These are phyloP conservation scores for Anser brachyrhynchus DNA, from an alignment of 2,113 vertebrate genomes.

Conservation along the genomic window DNA sequence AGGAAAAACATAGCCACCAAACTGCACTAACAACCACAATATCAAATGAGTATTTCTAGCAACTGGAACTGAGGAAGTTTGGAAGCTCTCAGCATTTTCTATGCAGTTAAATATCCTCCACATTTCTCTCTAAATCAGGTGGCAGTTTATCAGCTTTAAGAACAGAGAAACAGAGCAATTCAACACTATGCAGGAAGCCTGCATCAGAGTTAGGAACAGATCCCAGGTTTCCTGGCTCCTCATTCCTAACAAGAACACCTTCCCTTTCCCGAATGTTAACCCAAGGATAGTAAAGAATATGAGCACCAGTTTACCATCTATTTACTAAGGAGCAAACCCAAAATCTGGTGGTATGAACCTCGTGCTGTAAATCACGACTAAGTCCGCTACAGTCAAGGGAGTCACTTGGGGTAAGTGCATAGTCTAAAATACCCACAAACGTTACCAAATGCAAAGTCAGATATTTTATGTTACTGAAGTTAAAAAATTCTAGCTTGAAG, in stretches of 20 bases:
- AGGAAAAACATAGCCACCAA: neutral
- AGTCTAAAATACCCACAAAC: neutral
- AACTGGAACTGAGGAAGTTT: neutral
- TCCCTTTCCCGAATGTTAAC: neutral
- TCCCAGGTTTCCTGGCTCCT: constrained; percentile 11
- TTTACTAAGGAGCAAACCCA: constrained; percentile 8
- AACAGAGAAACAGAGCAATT: neutral
- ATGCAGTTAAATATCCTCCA: neutral
- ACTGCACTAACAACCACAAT: neutral
- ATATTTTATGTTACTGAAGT: constrained; percentile 32
- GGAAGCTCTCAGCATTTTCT: neutral
- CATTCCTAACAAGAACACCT: neutral
- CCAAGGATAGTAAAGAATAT: neutral
- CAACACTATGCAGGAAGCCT: neutral
- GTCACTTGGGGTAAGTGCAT: constrained; percentile 35
- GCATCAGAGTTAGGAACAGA: neutral
- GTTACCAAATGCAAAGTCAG: constrained; percentile 10
- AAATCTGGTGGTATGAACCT: neutral
- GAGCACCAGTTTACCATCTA: neutral
- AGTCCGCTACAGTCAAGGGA: neutral
- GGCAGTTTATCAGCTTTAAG: neutral
- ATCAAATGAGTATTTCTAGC: neutral
- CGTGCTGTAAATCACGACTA: neutral
- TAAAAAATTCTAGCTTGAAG: constrained; percentile 53
- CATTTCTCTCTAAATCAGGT: neutral